Evolutionary conservation across 2,888 invertebrate species (phyloP).

Genomic region (Laothoe populi): DNA sequence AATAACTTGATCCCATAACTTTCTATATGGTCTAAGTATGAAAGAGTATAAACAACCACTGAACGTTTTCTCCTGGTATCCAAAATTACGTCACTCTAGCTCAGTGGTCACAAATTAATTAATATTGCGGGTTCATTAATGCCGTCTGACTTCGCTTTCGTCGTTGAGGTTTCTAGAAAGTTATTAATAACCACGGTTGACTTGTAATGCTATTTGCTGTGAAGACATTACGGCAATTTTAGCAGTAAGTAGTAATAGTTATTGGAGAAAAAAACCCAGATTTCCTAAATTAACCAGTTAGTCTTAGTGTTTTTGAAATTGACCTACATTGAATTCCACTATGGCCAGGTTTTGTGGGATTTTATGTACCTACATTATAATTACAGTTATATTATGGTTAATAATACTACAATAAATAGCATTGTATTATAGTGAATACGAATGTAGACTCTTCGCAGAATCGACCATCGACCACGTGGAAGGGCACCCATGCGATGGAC

Average conservation of each 20-base stretch:
- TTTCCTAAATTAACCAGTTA: neutral
- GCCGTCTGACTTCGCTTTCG: neutral
- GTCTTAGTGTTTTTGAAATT: constrained; percentile 8
- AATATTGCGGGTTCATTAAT: constrained; percentile 2
- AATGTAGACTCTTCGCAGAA: too few species aligned
- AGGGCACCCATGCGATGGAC: too few species aligned
- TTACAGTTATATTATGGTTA: neutral
- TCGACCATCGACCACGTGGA: too few species aligned
- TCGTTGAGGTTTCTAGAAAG: constrained; percentile 13
- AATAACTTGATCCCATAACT: neutral
- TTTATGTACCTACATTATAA: neutral
- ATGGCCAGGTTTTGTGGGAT: neutral
- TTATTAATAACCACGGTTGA: neutral
- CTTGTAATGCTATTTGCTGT: neutral
- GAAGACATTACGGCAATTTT: constrained; percentile 2
- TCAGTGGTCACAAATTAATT: constrained; percentile 3
- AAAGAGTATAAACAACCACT: neutral
- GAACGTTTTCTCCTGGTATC: neutral
- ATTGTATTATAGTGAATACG: too few species aligned
- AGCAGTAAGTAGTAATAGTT: constrained; percentile 2
- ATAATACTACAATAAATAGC: neutral
- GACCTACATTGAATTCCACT: neutral
- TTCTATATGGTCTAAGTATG: neutral
- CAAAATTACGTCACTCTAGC: neutral
- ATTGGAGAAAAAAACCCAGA: neutral